phyloP scores from a whole-genome alignment of 2,888 invertebrate genomes.

The Nomada hirtipes region DNA sequence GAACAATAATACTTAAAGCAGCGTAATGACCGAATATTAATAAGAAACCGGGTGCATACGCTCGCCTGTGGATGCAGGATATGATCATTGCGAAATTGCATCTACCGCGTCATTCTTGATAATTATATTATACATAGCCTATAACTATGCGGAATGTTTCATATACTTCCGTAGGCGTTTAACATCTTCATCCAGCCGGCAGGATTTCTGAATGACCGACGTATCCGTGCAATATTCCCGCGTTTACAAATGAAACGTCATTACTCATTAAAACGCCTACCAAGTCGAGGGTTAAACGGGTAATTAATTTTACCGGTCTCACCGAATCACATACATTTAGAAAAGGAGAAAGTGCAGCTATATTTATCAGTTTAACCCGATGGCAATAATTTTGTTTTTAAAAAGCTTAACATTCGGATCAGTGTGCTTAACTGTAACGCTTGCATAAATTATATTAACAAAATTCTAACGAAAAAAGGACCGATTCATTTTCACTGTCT shows the following conservation, averaged over 20 bases:
- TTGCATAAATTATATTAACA: no score
- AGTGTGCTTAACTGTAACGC: no score
- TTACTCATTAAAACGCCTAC: slow-evolving; percentile 16
- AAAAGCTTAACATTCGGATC: no score
- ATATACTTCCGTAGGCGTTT: slow-evolving; percentile 12
- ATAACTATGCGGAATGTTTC: neutral
- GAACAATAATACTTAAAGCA: no score
- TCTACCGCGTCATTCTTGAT: slow-evolving; percentile 1
- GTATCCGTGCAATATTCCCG: slow-evolving; percentile 6
- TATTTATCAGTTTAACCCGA: no score
- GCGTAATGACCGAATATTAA: no score
- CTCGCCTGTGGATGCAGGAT: neutral
- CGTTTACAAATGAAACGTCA: slow-evolving; percentile 23
- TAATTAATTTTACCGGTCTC: slow-evolving; percentile 23
- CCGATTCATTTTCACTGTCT: no score
- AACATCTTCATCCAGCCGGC: neutral
- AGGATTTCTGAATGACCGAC: slow-evolving; percentile 5
- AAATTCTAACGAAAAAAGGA: no score
- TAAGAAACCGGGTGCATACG: no score
- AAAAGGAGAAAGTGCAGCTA: no score
- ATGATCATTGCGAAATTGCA: slow-evolving; percentile 6
- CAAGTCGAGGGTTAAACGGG: slow-evolving; percentile 2
- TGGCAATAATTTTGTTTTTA: no score
- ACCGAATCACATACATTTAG: neutral
- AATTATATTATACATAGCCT: neutral